phyloP scores from a whole-genome alignment of 2,797 vertebrate species.

The Pyrocephalus nanus region DNA sequence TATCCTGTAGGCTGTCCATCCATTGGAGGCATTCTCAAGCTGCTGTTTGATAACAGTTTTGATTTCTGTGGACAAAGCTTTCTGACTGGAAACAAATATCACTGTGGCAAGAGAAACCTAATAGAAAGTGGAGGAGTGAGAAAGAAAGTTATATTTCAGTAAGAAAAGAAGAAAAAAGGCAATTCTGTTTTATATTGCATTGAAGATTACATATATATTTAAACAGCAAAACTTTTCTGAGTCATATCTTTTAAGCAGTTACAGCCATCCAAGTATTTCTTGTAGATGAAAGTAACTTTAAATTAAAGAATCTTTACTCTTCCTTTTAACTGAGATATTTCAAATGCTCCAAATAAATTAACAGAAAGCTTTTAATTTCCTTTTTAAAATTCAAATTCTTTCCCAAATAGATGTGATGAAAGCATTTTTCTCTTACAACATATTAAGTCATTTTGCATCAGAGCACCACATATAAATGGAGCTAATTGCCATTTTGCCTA shows the following conservation, averaged over 20 bases:
- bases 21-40: constrained; percentile 92
- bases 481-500: neutral
- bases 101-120: constrained; percentile 97
- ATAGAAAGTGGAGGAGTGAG: neutral
- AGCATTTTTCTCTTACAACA: neutral
- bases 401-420: neutral
- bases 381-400: neutral
- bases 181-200: neutral
- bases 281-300: neutral
- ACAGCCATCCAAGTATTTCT: neutral
- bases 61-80: constrained; percentile 89
- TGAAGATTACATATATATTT: neutral
- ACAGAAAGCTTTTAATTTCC: neutral
- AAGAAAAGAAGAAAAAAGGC: neutral
- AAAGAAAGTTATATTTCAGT: neutral
- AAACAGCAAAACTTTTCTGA: neutral
- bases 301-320: neutral
- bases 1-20: constrained; percentile 97
- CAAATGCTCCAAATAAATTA: neutral
- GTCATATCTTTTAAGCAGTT: neutral
- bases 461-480: neutral
- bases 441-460: neutral
- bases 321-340: neutral
- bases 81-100: constrained; percentile 97
- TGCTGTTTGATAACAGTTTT: constrained; percentile 94